These are phyloP conservation scores for Probosciger aterrimus DNA, from an alignment of 2,113 vertebrate genomes.

Conservation along the genomic window DNA sequence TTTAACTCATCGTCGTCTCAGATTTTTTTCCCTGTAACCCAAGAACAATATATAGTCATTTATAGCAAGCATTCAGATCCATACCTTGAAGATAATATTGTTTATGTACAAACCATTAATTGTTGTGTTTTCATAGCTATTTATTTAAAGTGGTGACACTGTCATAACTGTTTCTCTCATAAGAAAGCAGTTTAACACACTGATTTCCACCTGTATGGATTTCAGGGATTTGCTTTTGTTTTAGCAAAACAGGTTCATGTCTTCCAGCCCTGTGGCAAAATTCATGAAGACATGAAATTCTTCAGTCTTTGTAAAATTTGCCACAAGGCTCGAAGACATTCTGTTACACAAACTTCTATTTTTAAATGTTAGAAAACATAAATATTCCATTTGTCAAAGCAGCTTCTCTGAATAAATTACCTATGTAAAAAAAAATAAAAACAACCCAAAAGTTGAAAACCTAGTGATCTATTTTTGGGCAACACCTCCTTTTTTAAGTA, in stretches of 20 bases:
- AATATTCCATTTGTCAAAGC: not conserved
- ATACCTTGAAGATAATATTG: not conserved
- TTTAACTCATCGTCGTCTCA: not conserved
- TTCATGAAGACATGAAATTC: not conserved
- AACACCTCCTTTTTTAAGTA: not conserved
- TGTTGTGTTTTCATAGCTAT: not conserved
- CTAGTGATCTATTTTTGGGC: not conserved
- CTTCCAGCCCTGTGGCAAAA: not conserved
- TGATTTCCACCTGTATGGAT: not conserved
- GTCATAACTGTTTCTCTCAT: not conserved
- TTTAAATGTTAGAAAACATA: conserved; percentile 22
- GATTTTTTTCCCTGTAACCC: not conserved
- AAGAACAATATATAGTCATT: not conserved
- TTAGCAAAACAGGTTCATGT: not conserved
- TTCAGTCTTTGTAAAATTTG: not conserved
- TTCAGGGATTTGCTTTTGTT: not conserved
- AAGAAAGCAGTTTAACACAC: not conserved
- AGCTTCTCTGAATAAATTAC: not conserved
- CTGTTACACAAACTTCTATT: not conserved
- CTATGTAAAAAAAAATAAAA: not conserved
- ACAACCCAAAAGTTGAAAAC: not conserved
- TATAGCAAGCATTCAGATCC: not conserved
- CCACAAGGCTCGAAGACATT: not conserved
- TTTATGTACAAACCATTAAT: not conserved
- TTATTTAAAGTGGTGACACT: not conserved